Conservation (phyloP, 2,113 vertebrate genomes). For the Dascyllus trimaculatus region DNA sequence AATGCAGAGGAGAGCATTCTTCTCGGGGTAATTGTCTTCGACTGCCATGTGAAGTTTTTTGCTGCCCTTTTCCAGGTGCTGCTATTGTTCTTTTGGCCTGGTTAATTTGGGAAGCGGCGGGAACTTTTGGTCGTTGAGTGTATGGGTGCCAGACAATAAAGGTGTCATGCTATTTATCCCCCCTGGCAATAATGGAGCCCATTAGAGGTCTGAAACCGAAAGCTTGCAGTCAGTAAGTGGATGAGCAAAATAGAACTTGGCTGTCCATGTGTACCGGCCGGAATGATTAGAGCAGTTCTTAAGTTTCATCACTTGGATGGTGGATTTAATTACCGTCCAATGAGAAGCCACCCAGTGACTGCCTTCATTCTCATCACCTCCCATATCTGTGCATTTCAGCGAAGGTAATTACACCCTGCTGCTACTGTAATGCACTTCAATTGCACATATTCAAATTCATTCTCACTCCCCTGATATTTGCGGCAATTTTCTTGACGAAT, state of each 20-base stretch:
- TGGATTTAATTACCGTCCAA: slow-evolving; percentile 57
- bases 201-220: slow-evolving; percentile 55
- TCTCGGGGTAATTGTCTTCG: slow-evolving; percentile 73
- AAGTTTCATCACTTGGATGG: slow-evolving; percentile 44
- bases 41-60: slow-evolving; percentile 51
- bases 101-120: slow-evolving; percentile 48
- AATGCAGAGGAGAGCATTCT: slow-evolving; percentile 68
- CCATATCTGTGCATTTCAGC: slow-evolving; percentile 30
- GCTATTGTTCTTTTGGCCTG: slow-evolving; percentile 54
- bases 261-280: slow-evolving; percentile 49
- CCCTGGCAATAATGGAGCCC: slow-evolving; percentile 50
- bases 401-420: slow-evolving; percentile 49
- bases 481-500: slow-evolving; percentile 27
- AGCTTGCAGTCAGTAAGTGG: slow-evolving; percentile 33
- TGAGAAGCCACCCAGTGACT: slow-evolving; percentile 10
- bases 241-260: slow-evolving; percentile 33
- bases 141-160: slow-evolving; percentile 47
- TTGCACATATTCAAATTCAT: slow-evolving; percentile 34
- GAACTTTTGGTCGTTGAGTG: slow-evolving; percentile 28
- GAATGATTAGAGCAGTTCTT: slow-evolving; percentile 68
- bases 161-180: slow-evolving; percentile 50
- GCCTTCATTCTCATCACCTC: slow-evolving; percentile 7
- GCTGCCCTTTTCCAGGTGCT: slow-evolving; percentile 51
- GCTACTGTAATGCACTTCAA: slow-evolving; percentile 40
- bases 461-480: slow-evolving; percentile 5